Conservation (phyloP, 2,797 vertebrate genomes). For the Lophotriccus pileatus region DNA sequence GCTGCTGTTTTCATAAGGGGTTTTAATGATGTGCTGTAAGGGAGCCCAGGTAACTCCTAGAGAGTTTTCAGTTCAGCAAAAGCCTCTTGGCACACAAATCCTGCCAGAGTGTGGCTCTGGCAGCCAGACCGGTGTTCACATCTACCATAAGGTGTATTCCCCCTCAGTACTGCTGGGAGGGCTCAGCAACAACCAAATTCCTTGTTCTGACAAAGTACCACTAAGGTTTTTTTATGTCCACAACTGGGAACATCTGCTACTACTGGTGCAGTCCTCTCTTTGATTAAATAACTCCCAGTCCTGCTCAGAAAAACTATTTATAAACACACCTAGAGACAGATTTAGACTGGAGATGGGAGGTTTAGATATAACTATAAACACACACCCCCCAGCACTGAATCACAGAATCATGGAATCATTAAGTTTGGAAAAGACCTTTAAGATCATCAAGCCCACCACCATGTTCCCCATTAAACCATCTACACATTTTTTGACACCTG, state of each 20-base stretch:
- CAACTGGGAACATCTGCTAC: background rate
- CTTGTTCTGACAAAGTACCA: background rate
- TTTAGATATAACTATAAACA: fast-evolving
- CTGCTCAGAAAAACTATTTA: background rate
- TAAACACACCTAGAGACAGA: background rate
- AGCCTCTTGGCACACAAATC: too few relatives aligned
- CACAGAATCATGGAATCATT: background rate
- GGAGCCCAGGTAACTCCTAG: background rate
- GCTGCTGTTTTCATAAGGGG: background rate
- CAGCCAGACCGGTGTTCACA: too few relatives aligned
- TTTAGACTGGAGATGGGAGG: too few relatives aligned
- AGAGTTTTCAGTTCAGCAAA: too few relatives aligned
- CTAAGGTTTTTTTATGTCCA: background rate
- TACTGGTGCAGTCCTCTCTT: background rate
- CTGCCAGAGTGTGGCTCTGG: too few relatives aligned
- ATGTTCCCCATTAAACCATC: background rate
- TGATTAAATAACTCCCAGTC: background rate
- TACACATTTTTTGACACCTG: fast-evolving
- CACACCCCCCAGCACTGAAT: background rate
- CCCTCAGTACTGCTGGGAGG: too few relatives aligned
- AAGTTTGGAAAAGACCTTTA: background rate
- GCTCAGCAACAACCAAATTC: background rate
- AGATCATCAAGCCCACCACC: background rate
- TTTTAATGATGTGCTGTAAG: background rate
- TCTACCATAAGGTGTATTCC: too few relatives aligned